A percentile compares a stretch with the other conserved stretches of the same genome.
These are phyloP conservation scores for Drosophila robusta DNA, from an alignment of 2,888 invertebrate genomes.

Conservation along the genomic window DNA sequence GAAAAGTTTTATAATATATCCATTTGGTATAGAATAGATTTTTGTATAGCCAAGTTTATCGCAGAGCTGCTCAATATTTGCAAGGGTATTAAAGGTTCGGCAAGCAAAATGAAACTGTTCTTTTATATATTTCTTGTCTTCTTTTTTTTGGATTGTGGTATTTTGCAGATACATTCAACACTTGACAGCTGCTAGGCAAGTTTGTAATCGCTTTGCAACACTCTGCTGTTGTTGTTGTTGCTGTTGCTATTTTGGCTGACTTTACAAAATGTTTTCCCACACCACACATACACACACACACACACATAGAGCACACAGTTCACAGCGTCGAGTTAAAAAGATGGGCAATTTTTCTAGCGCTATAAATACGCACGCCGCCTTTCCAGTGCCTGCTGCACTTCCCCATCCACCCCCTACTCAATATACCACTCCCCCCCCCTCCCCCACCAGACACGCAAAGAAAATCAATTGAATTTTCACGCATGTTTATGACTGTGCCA, in stretches of 20 bases:
- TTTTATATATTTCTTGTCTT: conserved; percentile 8
- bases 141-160: conserved; percentile 18
- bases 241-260: conserved; percentile 33
- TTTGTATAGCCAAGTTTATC: too few species aligned
- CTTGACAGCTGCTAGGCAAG: conserved; percentile 62
- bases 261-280: conserved; percentile 68
- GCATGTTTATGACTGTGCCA: conserved; percentile 70
- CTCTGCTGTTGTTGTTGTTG: conserved; percentile 10
- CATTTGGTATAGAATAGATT: too few species aligned
- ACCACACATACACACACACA: conserved; percentile 35
- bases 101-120: not conserved
- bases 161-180: conserved; percentile 53
- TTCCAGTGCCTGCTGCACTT: conserved; percentile 5
- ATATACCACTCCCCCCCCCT: not conserved
- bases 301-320: conserved; percentile 21
- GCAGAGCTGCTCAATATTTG: too few species aligned
- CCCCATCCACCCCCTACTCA: conserved; percentile 9
- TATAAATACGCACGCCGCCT: conserved; percentile 67
- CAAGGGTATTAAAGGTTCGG: too few species aligned
- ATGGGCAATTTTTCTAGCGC: conserved; percentile 67
- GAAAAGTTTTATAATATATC: too few species aligned
- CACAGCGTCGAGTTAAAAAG: conserved; percentile 34
- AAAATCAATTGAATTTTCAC: conserved; percentile 79
- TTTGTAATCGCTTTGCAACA: conserved; percentile 54
- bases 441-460: conserved; percentile 1